These are phyloP conservation scores for Unio delphinus DNA, from an alignment of 2,888 invertebrate genomes.

Conservation along the genomic window DNA sequence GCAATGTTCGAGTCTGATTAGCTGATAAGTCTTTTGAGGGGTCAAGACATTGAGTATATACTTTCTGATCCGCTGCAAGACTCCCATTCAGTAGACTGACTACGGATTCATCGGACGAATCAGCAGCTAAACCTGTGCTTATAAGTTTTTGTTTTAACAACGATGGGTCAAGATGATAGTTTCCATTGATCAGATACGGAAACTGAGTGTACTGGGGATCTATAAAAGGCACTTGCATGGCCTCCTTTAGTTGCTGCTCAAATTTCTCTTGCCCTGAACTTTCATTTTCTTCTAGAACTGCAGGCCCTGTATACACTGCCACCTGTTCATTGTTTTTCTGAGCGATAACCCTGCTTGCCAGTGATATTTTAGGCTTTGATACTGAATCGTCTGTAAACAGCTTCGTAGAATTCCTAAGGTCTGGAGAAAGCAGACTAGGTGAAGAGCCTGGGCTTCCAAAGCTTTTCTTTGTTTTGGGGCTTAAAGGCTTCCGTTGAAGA, in stretches of 20 bases:
- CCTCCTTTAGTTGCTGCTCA: conserved; percentile 12
- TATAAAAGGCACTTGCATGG: conserved; percentile 24
- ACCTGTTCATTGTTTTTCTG: too few species aligned
- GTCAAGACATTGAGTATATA: background rate
- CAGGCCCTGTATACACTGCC: too few species aligned
- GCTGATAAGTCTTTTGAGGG: conserved; percentile 9
- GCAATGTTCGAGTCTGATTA: conserved; percentile 3
- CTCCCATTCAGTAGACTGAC: background rate
- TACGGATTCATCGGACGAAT: conserved; percentile 21
- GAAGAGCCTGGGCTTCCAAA: conserved; percentile 40
- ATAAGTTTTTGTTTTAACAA: conserved; percentile 58
- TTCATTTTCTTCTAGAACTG: too few species aligned
- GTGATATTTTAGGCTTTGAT: conserved; percentile 2
- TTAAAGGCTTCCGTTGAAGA: conserved; percentile 51
- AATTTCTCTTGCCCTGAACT: too few species aligned
- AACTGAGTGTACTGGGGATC: conserved; percentile 47
- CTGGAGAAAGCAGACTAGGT: conserved; percentile 26
- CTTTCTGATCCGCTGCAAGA: background rate
- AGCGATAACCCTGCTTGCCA: background rate
- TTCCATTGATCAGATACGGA: conserved; percentile 54
- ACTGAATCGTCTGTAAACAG: too few species aligned
- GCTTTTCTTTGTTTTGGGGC: conserved; percentile 36
- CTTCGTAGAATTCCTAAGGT: background rate
- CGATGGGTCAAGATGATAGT: conserved; percentile 59
- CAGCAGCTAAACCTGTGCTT: conserved; percentile 57